Conservation (phyloP, 2,797 vertebrate genomes). For the Margarornis squamiger region DNA sequence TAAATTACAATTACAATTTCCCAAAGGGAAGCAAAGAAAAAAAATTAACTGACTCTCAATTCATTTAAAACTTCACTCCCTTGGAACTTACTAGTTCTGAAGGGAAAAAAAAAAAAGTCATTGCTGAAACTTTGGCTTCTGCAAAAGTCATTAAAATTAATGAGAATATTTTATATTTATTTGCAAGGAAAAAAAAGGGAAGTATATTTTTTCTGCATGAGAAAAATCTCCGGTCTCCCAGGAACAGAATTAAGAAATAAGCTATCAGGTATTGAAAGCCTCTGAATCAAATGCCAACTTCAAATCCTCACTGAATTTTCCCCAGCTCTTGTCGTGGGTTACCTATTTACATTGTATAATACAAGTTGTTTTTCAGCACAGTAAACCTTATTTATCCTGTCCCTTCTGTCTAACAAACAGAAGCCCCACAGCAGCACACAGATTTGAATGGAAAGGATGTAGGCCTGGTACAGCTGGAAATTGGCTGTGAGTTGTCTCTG, state of each 20-base stretch:
- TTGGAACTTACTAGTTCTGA: background rate
- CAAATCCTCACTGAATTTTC: slow-evolving; percentile 28
- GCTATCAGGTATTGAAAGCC: background rate
- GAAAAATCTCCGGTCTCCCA: background rate
- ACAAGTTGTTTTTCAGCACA: slow-evolving; percentile 3
- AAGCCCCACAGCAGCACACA: background rate
- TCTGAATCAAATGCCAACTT: slow-evolving; percentile 50
- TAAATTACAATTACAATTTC: background rate
- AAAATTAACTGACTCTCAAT: background rate
- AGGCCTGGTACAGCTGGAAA: background rate
- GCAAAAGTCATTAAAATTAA: background rate
- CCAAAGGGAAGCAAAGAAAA: background rate
- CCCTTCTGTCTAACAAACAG: slow-evolving; percentile 2
- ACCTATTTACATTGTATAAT: background rate
- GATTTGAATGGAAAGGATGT: background rate
- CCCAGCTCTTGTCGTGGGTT: background rate
- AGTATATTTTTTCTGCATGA: background rate
- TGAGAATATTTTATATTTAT: background rate
- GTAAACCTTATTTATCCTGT: background rate
- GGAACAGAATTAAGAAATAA: slow-evolving; percentile 26
- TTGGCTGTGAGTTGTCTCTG: background rate
- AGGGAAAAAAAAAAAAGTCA: background rate
- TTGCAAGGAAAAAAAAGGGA: background rate
- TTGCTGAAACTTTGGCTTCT: background rate
- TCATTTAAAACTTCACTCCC: background rate